Percentiles rank a stretch among this genome's conserved stretches.
These are phyloP conservation scores for Colletes collaris DNA, from an alignment of 2,888 invertebrate genomes.

Conservation along the genomic window DNA sequence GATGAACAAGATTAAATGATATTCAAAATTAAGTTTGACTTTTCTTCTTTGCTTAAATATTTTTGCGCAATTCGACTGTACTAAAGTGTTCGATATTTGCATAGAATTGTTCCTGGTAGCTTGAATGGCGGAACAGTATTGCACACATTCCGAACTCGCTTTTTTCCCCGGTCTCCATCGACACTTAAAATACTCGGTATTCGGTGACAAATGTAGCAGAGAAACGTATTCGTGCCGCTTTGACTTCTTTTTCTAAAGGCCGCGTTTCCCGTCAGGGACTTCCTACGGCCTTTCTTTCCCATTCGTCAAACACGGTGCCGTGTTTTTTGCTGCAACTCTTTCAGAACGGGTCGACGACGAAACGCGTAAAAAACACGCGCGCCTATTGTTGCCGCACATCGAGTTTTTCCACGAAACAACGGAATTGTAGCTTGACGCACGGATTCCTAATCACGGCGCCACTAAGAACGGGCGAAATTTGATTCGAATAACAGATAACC, in stretches of 20 bases:
- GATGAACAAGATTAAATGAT: too few relatives aligned
- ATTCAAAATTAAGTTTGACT: too few relatives aligned
- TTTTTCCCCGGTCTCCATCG: conserved; percentile 7
- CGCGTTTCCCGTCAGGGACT: conserved; percentile 20
- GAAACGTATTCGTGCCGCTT: neutral
- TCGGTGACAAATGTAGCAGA: neutral
- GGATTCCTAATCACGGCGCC: too few relatives aligned
- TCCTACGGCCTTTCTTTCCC: conserved; percentile 28
- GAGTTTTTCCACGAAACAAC: conserved; percentile 10
- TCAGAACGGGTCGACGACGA: conserved; percentile 22
- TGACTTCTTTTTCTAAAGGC: neutral
- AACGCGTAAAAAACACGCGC: conserved; percentile 31
- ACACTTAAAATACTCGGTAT: conserved; percentile 18
- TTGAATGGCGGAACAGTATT: conserved; percentile 1
- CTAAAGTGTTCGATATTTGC: neutral
- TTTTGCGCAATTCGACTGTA: neutral
- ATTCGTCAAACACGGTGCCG: conserved; percentile 28
- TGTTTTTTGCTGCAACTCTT: conserved; percentile 28
- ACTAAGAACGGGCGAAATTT: too few relatives aligned
- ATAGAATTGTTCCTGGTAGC: neutral
- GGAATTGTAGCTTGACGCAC: too few relatives aligned
- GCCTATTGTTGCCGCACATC: conserved; percentile 23
- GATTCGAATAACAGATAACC: too few relatives aligned
- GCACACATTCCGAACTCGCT: neutral
- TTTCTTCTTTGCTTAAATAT: too few relatives aligned